Base-by-base conservation (phyloP, 2,797 vertebrate species). In the Melanotaenia pygmaea region DNA sequence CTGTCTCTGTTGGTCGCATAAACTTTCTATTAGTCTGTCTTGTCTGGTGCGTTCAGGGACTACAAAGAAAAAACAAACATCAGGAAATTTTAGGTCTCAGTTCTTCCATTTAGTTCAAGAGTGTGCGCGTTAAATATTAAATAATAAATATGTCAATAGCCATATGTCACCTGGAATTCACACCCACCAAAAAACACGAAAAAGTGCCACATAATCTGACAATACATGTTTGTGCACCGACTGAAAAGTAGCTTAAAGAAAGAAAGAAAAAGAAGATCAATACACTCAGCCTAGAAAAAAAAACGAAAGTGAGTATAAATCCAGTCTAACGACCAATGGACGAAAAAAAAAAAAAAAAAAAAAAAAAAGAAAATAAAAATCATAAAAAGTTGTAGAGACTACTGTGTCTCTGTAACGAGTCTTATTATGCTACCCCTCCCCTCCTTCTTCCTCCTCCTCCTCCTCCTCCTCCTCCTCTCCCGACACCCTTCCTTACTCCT, bases 351-450 rank as follows among this genome's bases (percentile, higher is more conserved):
- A 75, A 40, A 50, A 70, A 74, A 83, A 74, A 40, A 24, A 16
- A 28, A 28, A 28, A 28, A 28, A 28, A 28, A 14, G 53, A 14
- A 16, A 28, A 16, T 43, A 6, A 24, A 1, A 18, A 61, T n/a
- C 1, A 0, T 20, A 69, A 85, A 90, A 92, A 91, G 89, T 92
- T 91, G 92, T 86, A 86, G 89, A 89, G 90, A 84, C 51, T 64
- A 94, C 91, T 75, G 91, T 95, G 90, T 84, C 79, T 86, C 85
- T 93, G 91, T 94, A 95, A 95, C 87, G 89, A 94, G 85, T 93
- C 92, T 93, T 91, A 96, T 95, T 96, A 94, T 89, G 91, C 83
- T 84, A 59, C 53, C 68, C 77, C 70, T 34, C 69, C 64, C 22
- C 56, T 63, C 5, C 30, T 30, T 30, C 30, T 30, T 26, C 67